Base-by-base conservation (phyloP, 2,113 vertebrate species). In the Pelecanoides urinatrix region DNA sequence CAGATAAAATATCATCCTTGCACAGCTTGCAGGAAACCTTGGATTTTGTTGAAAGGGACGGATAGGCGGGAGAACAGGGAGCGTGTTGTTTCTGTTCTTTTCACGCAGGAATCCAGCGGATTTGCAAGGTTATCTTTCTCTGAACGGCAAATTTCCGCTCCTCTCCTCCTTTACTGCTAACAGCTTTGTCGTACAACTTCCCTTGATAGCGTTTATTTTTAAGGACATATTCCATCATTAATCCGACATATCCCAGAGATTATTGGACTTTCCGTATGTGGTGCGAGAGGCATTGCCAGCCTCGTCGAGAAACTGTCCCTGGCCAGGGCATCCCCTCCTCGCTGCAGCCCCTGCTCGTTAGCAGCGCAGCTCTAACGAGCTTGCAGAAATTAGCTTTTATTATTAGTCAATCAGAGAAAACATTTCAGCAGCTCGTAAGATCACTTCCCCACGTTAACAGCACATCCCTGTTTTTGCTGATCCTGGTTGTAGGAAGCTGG, bases 81-180 rank as follows among this genome's bases (percentile, higher is more conserved):
- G 40, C 2, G 3, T 1, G 22, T 42, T 14, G 26, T 58, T 45
- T 88, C 80, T 67, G 68, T 36, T 67, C 84, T 32, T 30, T 81
- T 66, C 73, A 19, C 0, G 8, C 86, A 86, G 90, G 62, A 81
- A 81, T 59, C 14, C 70, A n/a, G 80, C 4, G 4, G 34, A 7
- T 85, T 74, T 76, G 74, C 65, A 53, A 87, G 85, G 74, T 82
- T 94, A 44, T 87, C 73, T 73, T 66, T 27, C 83, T 56, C 55
- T 44, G 58, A 89, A 66, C 10, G 42, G 81, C 87, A 89, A 56
- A 83, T 89, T 89, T 87, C 77, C 85, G 62, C 73, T 92, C 56
- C 32, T 63, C 71, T 77, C 84, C 4, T 77, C 78, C 52, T 78
- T 71, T 66, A 30, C 40, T 61, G 36, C 74, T 63, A 52, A 59